Base-by-base conservation (phyloP, 2,888 invertebrate genomes). In the Dugesia japonica region DNA sequence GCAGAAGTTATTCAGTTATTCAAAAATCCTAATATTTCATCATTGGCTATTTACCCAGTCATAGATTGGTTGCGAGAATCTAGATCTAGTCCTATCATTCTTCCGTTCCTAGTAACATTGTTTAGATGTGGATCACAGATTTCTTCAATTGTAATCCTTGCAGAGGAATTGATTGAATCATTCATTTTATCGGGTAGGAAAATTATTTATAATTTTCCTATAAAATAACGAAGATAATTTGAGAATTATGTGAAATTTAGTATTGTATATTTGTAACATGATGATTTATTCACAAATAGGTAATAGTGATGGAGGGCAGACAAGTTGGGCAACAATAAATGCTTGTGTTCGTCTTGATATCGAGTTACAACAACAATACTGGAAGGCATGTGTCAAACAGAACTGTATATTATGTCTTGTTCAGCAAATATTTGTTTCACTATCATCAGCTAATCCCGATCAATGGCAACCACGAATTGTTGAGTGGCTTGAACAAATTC, bases 311-410 rank as follows among this genome's bases (percentile, higher is more conserved):
- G 56, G 56, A 9, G 56, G 56, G 4, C 56, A 4, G 20, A 23
- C 56, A 20, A 56, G 56, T 56, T 56, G 56, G 56, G 4, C 56
- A 20, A 56, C 56, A 56, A 56, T 56, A n/a, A 56, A n/a, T n/a
- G 23, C 20, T n/a, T 56, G 56, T 23, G 56, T 56, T 23, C 56
- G 56, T n/a, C 4, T 56, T n/a, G n/a, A 56, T 56, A 7, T 23
- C 4, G 23, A n/a, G n/a, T 23, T 56, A 4, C 56, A 56, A n/a
- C 56, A 56, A 20, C 56, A 56, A n/a, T 56, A 56, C 17, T 56
- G 56, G 56, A 56, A 56, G 23, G 56, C 4, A 56, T 56, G 56
- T 56, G n/a, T 56, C 23, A 56, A 56, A 56, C 56, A 56, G 56
- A 23, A 23, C 23, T 56, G 9, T 7, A 9, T 56, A 4, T 13